phyloP scores from a whole-genome alignment of 2,888 invertebrate genomes.

The Plebejus argus region DNA sequence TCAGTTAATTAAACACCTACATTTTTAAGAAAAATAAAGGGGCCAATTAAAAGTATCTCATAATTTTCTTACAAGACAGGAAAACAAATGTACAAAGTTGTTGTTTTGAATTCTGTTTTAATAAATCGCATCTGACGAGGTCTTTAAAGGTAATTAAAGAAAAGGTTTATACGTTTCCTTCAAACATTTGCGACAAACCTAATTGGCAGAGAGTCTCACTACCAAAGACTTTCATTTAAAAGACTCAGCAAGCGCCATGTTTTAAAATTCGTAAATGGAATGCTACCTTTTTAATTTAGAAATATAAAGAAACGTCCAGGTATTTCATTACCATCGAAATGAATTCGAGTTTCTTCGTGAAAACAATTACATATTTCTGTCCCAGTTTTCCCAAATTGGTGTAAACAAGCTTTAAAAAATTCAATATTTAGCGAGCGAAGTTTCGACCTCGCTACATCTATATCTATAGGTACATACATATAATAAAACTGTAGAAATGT shows the following conservation, averaged over 20 bases:
- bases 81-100: neutral
- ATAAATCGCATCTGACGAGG: constrained; percentile 29
- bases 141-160: constrained; percentile 32
- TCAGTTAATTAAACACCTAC: neutral
- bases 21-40: neutral
- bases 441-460: constrained; percentile 52
- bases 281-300: constrained; percentile 38
- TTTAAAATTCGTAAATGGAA: constrained; percentile 36
- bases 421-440: constrained; percentile 31
- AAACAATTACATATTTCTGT: constrained; percentile 9
- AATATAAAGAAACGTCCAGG: neutral
- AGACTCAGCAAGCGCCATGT: constrained; percentile 40
- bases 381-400: constrained; percentile 13
- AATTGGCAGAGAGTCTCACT: constrained; percentile 13
- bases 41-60: neutral
- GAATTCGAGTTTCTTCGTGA: neutral
- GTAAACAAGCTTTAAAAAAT: constrained; percentile 31
- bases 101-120: constrained; percentile 13
- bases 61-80: neutral
- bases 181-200: constrained; percentile 37
- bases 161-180: neutral
- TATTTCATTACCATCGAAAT: constrained; percentile 22
- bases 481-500: too few relatives aligned
- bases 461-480: too few relatives aligned
- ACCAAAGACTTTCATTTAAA: constrained; percentile 42